These are phyloP conservation scores for Tiphia femorata DNA, from an alignment of 2,888 invertebrate genomes.

Conservation along the genomic window DNA sequence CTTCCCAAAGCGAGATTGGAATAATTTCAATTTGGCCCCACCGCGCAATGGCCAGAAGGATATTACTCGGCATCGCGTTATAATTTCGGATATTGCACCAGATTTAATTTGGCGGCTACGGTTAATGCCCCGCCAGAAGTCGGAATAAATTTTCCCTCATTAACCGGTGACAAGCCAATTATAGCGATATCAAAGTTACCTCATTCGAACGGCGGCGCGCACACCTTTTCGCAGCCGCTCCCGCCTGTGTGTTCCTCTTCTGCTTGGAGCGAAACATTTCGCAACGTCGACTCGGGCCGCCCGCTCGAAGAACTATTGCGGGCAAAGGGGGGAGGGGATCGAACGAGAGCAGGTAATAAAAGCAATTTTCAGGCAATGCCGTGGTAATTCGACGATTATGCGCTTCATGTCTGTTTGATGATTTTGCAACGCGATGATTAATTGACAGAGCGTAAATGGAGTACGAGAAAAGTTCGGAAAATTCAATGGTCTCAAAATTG, in stretches of 20 bases:
- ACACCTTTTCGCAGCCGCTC: not conserved
- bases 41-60: too few relatives aligned
- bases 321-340: slow-evolving; percentile 34
- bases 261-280: not conserved
- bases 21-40: too few relatives aligned
- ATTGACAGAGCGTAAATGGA: slow-evolving; percentile 1
- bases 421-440: slow-evolving; percentile 47
- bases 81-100: too few relatives aligned
- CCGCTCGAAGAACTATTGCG: not conserved
- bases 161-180: not conserved
- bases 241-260: too few relatives aligned
- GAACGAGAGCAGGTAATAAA: slow-evolving; percentile 43
- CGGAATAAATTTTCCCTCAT: not conserved
- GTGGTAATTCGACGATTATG: slow-evolving; percentile 12
- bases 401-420: slow-evolving; percentile 37
- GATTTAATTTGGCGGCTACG: too few relatives aligned
- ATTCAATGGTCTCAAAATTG: too few relatives aligned
- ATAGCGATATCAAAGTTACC: not conserved
- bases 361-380: slow-evolving; percentile 48
- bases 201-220: not conserved
- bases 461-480: too few relatives aligned
- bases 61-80: too few relatives aligned
- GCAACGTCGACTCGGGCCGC: slow-evolving; percentile 3
- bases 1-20: too few relatives aligned
- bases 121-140: too few relatives aligned